Evolutionary conservation across 2,113 vertebrate species (phyloP).

Genomic region (Muntiacus reevesi): DNA sequence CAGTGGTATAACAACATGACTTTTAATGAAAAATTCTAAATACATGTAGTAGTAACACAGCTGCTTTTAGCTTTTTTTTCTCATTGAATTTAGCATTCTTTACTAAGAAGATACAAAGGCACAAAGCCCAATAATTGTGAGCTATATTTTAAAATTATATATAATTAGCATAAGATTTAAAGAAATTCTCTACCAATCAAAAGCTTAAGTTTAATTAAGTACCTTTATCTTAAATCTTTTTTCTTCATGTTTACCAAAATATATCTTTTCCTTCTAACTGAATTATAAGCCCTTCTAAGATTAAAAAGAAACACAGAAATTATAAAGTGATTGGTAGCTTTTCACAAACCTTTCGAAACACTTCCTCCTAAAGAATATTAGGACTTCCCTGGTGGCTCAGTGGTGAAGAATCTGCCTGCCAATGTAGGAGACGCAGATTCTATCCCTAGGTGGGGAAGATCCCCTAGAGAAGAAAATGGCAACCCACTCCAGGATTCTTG

Average conservation of each 20-base stretch:
- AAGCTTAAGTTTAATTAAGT: conserved; percentile 32
- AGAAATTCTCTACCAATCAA: not conserved
- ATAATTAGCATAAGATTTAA: conserved; percentile 11
- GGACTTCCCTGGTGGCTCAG: not conserved
- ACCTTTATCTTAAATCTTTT: not conserved
- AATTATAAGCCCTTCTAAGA: not conserved
- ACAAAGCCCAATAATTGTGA: not conserved
- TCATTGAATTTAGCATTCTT: not conserved
- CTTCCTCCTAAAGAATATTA: not conserved
- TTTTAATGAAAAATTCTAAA: not conserved
- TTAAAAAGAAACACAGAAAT: not conserved
- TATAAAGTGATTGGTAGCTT: not conserved
- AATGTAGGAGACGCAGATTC: not conserved
- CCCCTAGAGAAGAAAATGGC: not conserved
- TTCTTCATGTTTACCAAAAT: conserved; percentile 2
- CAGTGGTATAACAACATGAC: not conserved
- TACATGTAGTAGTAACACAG: not conserved
- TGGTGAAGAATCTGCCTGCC: not conserved
- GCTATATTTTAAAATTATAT: conserved; percentile 3
- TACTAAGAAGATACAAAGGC: not conserved
- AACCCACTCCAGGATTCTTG: not conserved
- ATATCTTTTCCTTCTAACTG: not conserved
- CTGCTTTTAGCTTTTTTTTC: not conserved
- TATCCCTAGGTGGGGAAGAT: not conserved
- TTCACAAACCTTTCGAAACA: not conserved